Evolutionary conservation across 2,113 vertebrate genomes (phyloP), one percentile per base, ranked within the genome.

Genomic region (Hypomesus transpacificus): DNA sequence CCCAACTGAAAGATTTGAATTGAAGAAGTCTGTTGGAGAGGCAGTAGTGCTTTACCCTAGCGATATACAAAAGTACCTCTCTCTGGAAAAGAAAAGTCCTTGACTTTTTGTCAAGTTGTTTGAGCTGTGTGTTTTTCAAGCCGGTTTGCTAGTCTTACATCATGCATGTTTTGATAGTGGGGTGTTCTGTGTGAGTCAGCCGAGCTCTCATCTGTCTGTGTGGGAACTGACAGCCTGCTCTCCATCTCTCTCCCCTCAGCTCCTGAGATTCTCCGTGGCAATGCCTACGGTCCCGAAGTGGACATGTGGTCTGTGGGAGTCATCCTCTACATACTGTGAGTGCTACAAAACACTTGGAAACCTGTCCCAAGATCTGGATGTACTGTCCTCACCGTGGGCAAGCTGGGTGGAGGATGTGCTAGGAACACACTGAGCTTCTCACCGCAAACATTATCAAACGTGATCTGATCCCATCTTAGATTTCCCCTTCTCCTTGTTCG

Each of bases 231-330:
- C 59, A 65, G 66, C 16, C 52, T 34, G 17, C 22, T 64, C 50
- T 74, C 22, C 7, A 56, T 83, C 26, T 61, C 71, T 75, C 65
- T 22, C 28, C 84, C 75, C 63, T 52, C 88, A 96, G 95, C 95
- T 71, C 95, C 95, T 0, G 95, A 96, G 82, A 91, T 96, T 75
- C 92, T 96, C 75, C 86, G 94, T 3, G 94, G 94, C 51, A 91
- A 93, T 1, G 91, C 92, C 0, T 96, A 95, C 0, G 95, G 95
- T 0, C 92, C 94, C 0, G 93, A 95, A 77, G 95, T 96, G 82
- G 95, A 96, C 82, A 94, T 96, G 94, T 96, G 95, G 95, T 95
- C 94, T 0, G 93, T 96, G 84, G 95, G 94, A 0, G 93, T 95
- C 83, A 95, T 96, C 87, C 91, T 95, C 60, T 96, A 96, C 86